phyloP scores from a whole-genome alignment of 2,113 vertebrate species.

The Austrofundulus limnaeus region DNA sequence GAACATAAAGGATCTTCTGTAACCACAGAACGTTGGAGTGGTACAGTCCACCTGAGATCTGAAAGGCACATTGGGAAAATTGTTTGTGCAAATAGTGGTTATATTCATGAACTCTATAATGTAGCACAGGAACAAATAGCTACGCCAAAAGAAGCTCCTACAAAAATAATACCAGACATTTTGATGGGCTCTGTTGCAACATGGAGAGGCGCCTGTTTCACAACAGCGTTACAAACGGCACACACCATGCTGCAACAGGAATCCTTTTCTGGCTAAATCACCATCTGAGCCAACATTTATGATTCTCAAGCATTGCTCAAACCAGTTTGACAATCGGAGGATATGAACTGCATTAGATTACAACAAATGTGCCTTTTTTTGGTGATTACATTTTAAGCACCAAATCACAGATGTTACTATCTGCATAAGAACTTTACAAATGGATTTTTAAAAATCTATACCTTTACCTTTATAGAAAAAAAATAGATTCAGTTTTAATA shows the following conservation, averaged over 20 bases:
- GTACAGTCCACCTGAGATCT: slow-evolving; percentile 91
- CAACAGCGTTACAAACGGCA: neutral
- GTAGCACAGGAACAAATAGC: neutral
- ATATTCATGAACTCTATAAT: neutral
- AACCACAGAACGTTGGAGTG: slow-evolving; percentile 80
- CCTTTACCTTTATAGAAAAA: too few species aligned
- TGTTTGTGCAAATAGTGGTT: neutral
- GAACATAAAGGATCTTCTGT: slow-evolving; percentile 83
- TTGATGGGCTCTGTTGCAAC: neutral
- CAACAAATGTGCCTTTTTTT: neutral
- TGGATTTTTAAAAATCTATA: too few species aligned
- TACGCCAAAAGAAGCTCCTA: neutral
- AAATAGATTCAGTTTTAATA: too few species aligned
- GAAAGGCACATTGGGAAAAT: slow-evolving; percentile 32
- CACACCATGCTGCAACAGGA: neutral
- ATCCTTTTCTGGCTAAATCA: neutral
- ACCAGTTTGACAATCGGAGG: too few species aligned
- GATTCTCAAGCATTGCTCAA: too few species aligned
- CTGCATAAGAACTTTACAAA: too few species aligned
- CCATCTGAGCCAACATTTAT: too few species aligned
- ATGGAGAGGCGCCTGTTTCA: neutral
- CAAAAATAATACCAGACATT: neutral
- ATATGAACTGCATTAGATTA: neutral
- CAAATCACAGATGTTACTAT: too few species aligned
- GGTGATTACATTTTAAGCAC: too few species aligned